These are phyloP conservation scores for Crotalus helleri DNA, from an alignment of 2,113 vertebrate species.

Conservation along the genomic window DNA sequence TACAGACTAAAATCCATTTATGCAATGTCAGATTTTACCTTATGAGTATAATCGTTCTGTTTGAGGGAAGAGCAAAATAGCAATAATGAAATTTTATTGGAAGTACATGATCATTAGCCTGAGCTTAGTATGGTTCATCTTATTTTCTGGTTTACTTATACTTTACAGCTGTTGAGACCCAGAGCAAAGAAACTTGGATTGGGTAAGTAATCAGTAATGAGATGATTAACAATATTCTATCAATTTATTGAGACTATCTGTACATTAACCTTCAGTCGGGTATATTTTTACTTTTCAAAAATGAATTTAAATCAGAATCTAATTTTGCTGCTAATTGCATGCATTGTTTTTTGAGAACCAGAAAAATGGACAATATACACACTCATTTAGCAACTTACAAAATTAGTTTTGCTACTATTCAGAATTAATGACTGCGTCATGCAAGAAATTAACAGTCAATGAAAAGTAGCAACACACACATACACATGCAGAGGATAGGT, in stretches of 20 bases:
- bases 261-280: not conserved
- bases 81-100: not conserved
- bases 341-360: not conserved
- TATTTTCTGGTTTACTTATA: not conserved
- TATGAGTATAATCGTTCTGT: not conserved
- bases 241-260: not conserved
- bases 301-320: not conserved
- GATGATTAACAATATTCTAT: not conserved
- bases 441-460: not conserved
- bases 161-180: constrained; percentile 84
- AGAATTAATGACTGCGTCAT: not conserved
- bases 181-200: constrained; percentile 87
- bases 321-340: not conserved
- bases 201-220: constrained; percentile 73
- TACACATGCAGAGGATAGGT: not conserved
- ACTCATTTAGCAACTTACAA: not conserved
- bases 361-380: not conserved
- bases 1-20: not conserved
- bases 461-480: not conserved
- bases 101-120: not conserved
- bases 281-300: not conserved
- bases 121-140: not conserved
- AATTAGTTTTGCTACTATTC: not conserved
- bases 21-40: not conserved
- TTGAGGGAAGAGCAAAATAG: not conserved